Evolutionary conservation across 2,113 vertebrate species (phyloP).

Genomic region (Nesospiza acunhae): DNA sequence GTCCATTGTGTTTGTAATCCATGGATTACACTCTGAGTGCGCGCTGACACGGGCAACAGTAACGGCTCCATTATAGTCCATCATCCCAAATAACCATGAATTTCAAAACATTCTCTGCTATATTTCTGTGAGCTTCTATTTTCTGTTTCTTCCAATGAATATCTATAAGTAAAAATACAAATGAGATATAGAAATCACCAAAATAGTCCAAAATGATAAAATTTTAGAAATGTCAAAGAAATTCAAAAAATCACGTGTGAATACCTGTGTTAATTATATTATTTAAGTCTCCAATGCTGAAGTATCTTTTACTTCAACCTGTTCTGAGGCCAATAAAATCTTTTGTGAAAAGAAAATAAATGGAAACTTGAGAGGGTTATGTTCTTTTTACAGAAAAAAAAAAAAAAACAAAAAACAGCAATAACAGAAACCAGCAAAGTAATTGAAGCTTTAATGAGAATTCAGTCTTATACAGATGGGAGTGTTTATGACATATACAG

Average conservation of each 20-base stretch:
- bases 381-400: not conserved
- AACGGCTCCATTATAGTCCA: conserved; percentile 16
- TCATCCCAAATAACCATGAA: not conserved
- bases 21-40: not conserved
- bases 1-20: conserved; percentile 45
- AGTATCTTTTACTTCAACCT: not conserved
- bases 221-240: not conserved
- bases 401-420: rapidly evolving
- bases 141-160: not conserved
- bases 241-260: rapidly evolving
- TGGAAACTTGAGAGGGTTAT: not conserved
- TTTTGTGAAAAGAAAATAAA: not conserved
- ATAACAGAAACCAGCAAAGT: not conserved
- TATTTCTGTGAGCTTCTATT: not conserved
- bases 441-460: not conserved
- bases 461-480: not conserved
- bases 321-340: not conserved
- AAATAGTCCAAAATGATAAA: not conserved
- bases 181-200: not conserved
- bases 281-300: not conserved
- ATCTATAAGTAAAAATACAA: not conserved
- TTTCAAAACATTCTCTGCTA: not conserved
- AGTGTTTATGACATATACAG: not conserved
- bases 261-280: not conserved
- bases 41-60: not conserved